Conservation (phyloP, 1,140 invertebrate species). For the Drosophila yakuba region DNA sequence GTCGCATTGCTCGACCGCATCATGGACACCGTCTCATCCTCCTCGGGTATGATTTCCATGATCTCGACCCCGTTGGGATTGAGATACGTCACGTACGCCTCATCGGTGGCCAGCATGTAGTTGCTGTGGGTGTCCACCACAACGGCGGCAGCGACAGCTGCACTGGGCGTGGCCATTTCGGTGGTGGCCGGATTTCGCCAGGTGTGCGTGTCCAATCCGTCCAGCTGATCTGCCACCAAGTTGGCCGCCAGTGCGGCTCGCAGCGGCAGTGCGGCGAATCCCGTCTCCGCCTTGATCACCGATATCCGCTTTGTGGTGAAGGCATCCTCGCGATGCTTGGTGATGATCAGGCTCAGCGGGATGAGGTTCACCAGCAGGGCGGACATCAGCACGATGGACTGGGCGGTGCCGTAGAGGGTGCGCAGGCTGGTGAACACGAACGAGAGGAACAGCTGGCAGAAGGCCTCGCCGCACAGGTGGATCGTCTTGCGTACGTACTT, state of each 20-base stretch:
- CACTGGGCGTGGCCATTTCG: slow-evolving; percentile 16
- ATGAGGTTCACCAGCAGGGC: slow-evolving; percentile 80
- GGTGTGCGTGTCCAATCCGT: slow-evolving; percentile 68
- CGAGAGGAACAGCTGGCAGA: slow-evolving; percentile 80
- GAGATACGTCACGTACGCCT: slow-evolving; percentile 79
- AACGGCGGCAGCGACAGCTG: slow-evolving; percentile 58
- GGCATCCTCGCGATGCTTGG: slow-evolving; percentile 78
- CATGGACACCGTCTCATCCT: slow-evolving; percentile 79
- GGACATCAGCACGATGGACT: slow-evolving; percentile 79
- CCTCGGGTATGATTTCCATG: slow-evolving; percentile 84
- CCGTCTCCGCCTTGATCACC: slow-evolving; percentile 75
- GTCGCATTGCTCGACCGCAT: slow-evolving; percentile 80
- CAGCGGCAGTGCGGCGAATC: slow-evolving; percentile 64
- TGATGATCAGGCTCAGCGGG: slow-evolving; percentile 78
- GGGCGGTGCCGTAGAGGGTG: slow-evolving; percentile 79
- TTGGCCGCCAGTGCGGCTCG: slow-evolving; percentile 60
- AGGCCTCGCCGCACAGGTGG: slow-evolving; percentile 79
- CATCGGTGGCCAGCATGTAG: slow-evolving; percentile 80
- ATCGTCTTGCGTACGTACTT: slow-evolving; percentile 82
- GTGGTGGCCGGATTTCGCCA: slow-evolving; percentile 64
- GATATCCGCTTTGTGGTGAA: slow-evolving; percentile 80
- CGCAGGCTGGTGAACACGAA: slow-evolving; percentile 82
- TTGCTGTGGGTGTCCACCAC: slow-evolving; percentile 73
- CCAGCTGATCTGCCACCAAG: slow-evolving; percentile 76
- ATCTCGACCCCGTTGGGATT: slow-evolving; percentile 84